Conservation (phyloP, 2,888 invertebrate species). For the Noctua pronuba region DNA sequence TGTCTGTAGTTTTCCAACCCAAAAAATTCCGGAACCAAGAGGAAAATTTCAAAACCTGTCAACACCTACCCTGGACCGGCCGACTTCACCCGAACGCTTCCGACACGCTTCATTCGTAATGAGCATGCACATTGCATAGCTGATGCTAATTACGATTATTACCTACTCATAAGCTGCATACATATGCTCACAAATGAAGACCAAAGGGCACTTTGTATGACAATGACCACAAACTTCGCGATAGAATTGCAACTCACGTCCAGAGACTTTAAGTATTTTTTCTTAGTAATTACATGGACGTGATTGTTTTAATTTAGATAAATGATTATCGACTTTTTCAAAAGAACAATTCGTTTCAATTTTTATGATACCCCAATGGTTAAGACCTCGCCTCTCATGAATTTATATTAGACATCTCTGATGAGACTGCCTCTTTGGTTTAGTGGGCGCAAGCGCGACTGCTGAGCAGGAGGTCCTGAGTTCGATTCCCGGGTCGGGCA, state of each 20-base stretch:
- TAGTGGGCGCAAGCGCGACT: not conserved
- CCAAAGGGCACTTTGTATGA: conserved; percentile 17
- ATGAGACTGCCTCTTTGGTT: not conserved
- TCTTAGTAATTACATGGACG: conserved; percentile 35
- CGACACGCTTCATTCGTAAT: conserved; percentile 37
- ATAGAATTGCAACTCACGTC: conserved; percentile 44
- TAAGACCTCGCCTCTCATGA: not conserved
- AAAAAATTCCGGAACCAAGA: not conserved
- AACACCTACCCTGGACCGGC: conserved; percentile 7
- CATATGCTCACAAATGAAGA: conserved; percentile 26
- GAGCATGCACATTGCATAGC: conserved; percentile 31
- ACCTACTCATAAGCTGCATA: conserved; percentile 11
- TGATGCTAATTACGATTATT: conserved; percentile 33
- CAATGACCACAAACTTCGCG: conserved; percentile 1
- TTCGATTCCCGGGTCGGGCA: not conserved
- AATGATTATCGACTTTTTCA: not conserved
- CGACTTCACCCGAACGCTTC: conserved; percentile 30
- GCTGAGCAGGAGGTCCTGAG: not conserved
- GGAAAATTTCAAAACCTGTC: not conserved
- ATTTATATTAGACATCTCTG: not conserved
- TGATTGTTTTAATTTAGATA: conserved; percentile 5
- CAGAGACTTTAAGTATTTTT: not conserved
- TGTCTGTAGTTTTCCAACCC: not conserved
- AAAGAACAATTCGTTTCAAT: not conserved
- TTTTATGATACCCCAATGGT: not conserved